A percentile compares a stretch with the other conserved stretches of the same genome.
phyloP scores from a whole-genome alignment of 2,113 vertebrate genomes.

The Limnothrissa miodon region DNA sequence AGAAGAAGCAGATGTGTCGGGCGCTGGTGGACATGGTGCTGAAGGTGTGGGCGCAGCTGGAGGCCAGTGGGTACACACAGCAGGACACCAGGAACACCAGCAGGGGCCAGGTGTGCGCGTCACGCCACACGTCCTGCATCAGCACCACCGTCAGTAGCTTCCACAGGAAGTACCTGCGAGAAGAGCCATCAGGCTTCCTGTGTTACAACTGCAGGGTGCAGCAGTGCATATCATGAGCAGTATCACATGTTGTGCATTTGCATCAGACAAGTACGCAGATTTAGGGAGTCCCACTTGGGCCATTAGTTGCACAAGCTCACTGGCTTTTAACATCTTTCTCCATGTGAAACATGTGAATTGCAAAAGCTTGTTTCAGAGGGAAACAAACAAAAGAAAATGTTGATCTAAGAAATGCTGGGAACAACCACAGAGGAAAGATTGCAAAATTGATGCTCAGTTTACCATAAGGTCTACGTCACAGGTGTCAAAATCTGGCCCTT shows the following conservation, averaged over 20 bases:
- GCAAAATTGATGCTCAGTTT: too few relatives aligned
- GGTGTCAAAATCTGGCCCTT: too few relatives aligned
- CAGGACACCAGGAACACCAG: slow-evolving; percentile 76
- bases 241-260: neutral
- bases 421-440: neutral
- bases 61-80: slow-evolving; percentile 82
- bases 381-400: neutral
- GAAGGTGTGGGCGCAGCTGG: slow-evolving; percentile 84
- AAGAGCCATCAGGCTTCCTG: neutral
- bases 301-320: too few relatives aligned
- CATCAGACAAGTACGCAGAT: too few relatives aligned
- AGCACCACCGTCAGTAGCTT: slow-evolving; percentile 65
- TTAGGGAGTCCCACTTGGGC: too few relatives aligned
- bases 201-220: neutral
- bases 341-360: neutral
- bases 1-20: slow-evolving; percentile 84
- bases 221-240: neutral
- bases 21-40: slow-evolving; percentile 76
- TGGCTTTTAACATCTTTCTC: too few relatives aligned
- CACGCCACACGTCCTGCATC: slow-evolving; percentile 63
- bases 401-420: neutral
- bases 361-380: neutral
- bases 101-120: slow-evolving; percentile 76
- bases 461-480: too few relatives aligned
- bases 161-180: slow-evolving; percentile 82